phyloP scores from a whole-genome alignment of 2,888 invertebrate genomes.

The Nomada ferruginata region DNA sequence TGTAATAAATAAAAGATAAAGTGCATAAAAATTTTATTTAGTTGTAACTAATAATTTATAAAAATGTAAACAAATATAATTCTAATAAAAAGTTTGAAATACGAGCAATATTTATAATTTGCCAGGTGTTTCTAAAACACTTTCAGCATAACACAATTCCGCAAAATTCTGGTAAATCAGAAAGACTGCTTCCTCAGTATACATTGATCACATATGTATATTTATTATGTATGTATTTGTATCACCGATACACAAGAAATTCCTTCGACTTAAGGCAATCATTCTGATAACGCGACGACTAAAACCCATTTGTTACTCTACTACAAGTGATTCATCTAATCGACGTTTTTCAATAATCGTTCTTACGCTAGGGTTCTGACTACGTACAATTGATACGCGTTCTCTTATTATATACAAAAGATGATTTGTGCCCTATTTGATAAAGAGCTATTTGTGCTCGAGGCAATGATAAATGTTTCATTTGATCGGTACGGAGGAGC shows the following conservation, averaged over 20 bases:
- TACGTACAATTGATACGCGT: conserved; percentile 43
- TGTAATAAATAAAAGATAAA: no score
- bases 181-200: conserved; percentile 16
- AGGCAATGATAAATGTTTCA: conserved; percentile 36
- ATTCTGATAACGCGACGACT: conserved; percentile 58
- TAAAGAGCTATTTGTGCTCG: conserved; percentile 41
- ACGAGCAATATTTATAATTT: neutral
- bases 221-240: conserved; percentile 14
- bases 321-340: conserved; percentile 40
- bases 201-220: conserved; percentile 3
- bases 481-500: conserved; percentile 33
- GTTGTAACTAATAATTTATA: no score
- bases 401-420: conserved; percentile 54
- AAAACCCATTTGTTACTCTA: conserved; percentile 43
- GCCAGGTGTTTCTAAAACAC: neutral
- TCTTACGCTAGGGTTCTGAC: conserved; percentile 41
- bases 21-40: no score
- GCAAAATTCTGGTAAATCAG: neutral
- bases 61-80: no score
- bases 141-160: neutral
- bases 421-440: conserved; percentile 58
- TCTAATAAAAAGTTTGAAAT: no score
- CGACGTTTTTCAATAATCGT: conserved; percentile 34
- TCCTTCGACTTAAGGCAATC: conserved; percentile 62
- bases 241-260: conserved; percentile 51